Evolutionary conservation across 2,888 invertebrate genomes (phyloP), one percentile per base, ranked within the genome.

Genomic region (Drosophila borealis): DNA sequence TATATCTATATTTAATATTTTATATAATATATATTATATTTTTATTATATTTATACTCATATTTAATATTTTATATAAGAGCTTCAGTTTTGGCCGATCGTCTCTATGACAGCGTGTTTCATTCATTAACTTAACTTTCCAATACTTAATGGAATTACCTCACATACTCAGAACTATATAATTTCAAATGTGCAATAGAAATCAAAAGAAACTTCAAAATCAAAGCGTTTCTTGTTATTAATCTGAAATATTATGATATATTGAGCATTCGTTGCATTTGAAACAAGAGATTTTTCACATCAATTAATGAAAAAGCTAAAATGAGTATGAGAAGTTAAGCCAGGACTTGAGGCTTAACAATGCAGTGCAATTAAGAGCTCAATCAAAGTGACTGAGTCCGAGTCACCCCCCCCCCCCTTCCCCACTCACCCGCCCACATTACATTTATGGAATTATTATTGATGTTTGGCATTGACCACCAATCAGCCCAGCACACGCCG

Each of bases 371-470:
- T 87, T 87, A 87, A 89, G 89, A 80, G 84, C 89, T 89, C 89
- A 87, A 87, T 87, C 89, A 87, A 74, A 74, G 80, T 74, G 80
- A 74, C 78, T 76, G 65, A 71, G 77, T 59, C 67, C 72, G 70
- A 64, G 66, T 74, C 75, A 46, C 2, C 2, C 1, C 29, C 29
- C 8, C 29, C 29, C 1, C 1, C 25, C 29, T 8, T 4, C 5
- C 5, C 29, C 29, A 1, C 17, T 2, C 2, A 17, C 17, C 1
- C 17, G 17, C 46, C 69, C 80, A 74, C 81, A 88, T 88, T 83
- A 86, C 81, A 88, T 88, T 86, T 86, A 88, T 86, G 87, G 71
- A 86, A 86, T 86, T 86, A 88, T 86, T 86, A 88, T 86, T 86
- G 80, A 88, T 81, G 82, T 81, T 88, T 80, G 85, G 82, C 75